Evolutionary conservation across 2,797 vertebrate species (phyloP).

Genomic region (Galago senegalensis): DNA sequence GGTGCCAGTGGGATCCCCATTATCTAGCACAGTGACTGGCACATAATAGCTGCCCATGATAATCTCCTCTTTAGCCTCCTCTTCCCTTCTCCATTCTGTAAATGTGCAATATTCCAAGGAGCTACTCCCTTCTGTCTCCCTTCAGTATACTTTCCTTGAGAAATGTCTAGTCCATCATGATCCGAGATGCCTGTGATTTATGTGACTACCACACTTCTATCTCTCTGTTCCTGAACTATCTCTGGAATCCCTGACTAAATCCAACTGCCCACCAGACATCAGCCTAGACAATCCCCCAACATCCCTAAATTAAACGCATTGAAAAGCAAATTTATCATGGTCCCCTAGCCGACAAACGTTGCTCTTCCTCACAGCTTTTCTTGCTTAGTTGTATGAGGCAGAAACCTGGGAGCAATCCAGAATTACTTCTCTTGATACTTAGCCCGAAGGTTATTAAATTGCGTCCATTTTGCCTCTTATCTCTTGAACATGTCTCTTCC

Average conservation of each 20-base stretch:
- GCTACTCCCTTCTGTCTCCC: slow-evolving; percentile 9
- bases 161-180: slow-evolving; percentile 41
- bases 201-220: neutral
- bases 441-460: slow-evolving; percentile 79
- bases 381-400: slow-evolving; percentile 58
- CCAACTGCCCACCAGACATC: neutral
- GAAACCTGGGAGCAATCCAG: slow-evolving; percentile 73
- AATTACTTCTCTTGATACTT: slow-evolving; percentile 63
- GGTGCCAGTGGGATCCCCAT: neutral
- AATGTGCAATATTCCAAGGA: neutral
- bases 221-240: neutral
- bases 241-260: slow-evolving; percentile 55
- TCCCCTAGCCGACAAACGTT: neutral
- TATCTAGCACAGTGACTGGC: neutral
- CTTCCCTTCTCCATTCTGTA: slow-evolving; percentile 36
- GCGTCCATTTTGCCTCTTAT: slow-evolving; percentile 71
- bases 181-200: neutral
- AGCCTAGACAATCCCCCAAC: neutral
- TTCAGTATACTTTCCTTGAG: slow-evolving; percentile 47
- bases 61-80: neutral
- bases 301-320: slow-evolving; percentile 56
- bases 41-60: neutral
- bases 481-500: slow-evolving; percentile 66
- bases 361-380: slow-evolving; percentile 30
- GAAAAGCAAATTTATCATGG: slow-evolving; percentile 65